Evolutionary conservation across 23 tunicate species (phyloP).

Genomic region (Styela clava): DNA sequence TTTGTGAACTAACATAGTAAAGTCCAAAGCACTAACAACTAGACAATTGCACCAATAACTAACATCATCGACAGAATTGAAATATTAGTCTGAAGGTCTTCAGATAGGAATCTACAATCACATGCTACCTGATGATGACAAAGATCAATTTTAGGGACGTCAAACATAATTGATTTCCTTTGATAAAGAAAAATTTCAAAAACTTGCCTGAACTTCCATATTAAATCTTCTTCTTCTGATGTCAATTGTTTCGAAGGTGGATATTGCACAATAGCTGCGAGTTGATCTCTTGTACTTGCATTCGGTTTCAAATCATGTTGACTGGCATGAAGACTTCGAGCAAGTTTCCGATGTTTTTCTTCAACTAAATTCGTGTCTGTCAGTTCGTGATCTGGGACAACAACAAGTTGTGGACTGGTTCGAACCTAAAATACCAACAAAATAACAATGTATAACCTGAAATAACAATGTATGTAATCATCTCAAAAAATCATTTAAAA

Average conservation of each 20-base stretch:
- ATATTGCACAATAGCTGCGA: slow-evolving; percentile 56
- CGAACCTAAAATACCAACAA: slow-evolving; percentile 46
- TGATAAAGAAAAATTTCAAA: too few relatives aligned
- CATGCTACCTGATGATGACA: too few relatives aligned
- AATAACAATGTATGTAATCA: not conserved
- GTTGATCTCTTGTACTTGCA: slow-evolving; percentile 80
- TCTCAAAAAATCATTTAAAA: not conserved
- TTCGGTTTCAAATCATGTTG: slow-evolving; percentile 91
- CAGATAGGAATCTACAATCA: too few relatives aligned
- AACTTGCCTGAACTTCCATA: slow-evolving; percentile 78
- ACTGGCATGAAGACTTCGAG: slow-evolving; percentile 57
- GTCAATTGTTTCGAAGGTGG: slow-evolving; percentile 72
- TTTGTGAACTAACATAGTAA: too few relatives aligned
- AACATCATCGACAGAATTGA: too few relatives aligned
- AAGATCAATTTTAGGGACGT: too few relatives aligned
- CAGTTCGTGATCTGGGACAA: slow-evolving; percentile 85
- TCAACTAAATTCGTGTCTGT: slow-evolving; percentile 69
- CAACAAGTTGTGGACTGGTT: slow-evolving; percentile 68
- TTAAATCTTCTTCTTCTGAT: slow-evolving; percentile 84
- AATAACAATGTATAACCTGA: not conserved
- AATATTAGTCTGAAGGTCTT: too few relatives aligned
- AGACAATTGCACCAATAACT: too few relatives aligned
- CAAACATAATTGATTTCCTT: too few relatives aligned
- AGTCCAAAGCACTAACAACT: too few relatives aligned
- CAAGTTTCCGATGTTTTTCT: slow-evolving; percentile 90